Conservation (phyloP, 2,797 vertebrate species). For the Trachops cirrhosus region DNA sequence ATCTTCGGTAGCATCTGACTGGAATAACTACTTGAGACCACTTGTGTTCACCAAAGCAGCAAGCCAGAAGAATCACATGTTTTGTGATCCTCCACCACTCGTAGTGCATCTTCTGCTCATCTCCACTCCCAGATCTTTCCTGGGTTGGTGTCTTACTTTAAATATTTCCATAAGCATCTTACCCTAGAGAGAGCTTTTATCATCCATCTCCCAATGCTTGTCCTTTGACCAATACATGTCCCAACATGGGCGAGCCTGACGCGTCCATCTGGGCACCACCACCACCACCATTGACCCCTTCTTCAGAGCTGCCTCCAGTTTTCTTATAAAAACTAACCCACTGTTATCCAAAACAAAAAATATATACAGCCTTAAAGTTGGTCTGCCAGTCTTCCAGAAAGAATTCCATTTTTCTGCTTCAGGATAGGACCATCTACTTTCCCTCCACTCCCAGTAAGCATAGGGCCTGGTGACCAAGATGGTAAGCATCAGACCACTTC, state of each 20-base stretch:
- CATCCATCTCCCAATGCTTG: neutral
- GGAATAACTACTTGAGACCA: neutral
- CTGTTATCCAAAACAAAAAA: neutral
- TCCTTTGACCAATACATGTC: neutral
- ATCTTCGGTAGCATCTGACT: neutral
- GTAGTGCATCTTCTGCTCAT: neutral
- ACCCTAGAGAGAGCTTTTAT: neutral
- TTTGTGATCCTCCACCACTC: neutral
- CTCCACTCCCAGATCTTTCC: neutral
- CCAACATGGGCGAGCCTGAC: neutral
- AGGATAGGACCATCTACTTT: neutral
- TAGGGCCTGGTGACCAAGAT: neutral
- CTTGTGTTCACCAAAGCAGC: neutral
- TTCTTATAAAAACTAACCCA: neutral
- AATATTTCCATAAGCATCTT: neutral
- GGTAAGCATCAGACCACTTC: neutral
- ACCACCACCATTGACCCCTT: neutral
- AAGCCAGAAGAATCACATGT: fast-evolving
- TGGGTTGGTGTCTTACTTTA: neutral
- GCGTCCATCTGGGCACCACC: neutral
- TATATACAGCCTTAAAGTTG: neutral
- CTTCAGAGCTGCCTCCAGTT: neutral
- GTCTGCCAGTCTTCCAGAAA: neutral
- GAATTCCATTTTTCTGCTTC: neutral
- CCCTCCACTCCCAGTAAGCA: neutral